Percentiles rank a stretch among this genome's conserved stretches.
Evolutionary conservation across 2,888 invertebrate genomes (phyloP).

Genomic region (Tinea pellionella): DNA sequence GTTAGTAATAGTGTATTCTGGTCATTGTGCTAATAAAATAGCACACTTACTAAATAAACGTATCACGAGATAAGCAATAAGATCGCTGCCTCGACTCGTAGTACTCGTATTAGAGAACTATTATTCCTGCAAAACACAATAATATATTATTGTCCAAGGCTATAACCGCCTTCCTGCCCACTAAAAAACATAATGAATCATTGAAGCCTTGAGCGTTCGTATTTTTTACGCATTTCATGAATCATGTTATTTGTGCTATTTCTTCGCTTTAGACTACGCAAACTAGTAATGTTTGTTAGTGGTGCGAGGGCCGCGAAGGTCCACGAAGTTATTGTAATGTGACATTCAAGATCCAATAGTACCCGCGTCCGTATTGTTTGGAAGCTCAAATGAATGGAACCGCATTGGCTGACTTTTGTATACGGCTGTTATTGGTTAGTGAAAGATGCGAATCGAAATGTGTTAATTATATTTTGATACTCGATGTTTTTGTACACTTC

Average conservation of each 20-base stretch:
- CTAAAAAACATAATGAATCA: not conserved
- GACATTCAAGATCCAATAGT: conserved; percentile 37
- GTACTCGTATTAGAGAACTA: not conserved
- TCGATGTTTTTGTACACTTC: conserved; percentile 65
- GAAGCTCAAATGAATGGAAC: conserved; percentile 53
- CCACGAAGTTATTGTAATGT: conserved; percentile 16
- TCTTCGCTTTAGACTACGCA: not conserved
- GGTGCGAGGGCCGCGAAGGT: not conserved
- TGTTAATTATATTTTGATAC: conserved; percentile 69
- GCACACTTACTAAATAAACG: not conserved
- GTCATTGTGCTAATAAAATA: conserved; percentile 45
- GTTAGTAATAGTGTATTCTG: conserved; percentile 59
- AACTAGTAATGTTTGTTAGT: not conserved
- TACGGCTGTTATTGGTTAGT: conserved; percentile 70
- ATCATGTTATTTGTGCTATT: not conserved
- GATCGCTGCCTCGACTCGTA: not conserved
- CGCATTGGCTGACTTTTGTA: conserved; percentile 66
- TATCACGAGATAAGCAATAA: not conserved
- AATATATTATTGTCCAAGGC: not conserved
- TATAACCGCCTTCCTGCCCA: not conserved
- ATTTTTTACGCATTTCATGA: conserved; percentile 2
- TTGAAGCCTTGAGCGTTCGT: not conserved
- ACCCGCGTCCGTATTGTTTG: conserved; percentile 35
- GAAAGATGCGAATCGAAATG: conserved; percentile 58
- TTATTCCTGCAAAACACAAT: not conserved